Evolutionary conservation across 30 jellyfish, hydroid and myxozoan species (phyloP).

Genomic region (Turritopsis rubra): DNA sequence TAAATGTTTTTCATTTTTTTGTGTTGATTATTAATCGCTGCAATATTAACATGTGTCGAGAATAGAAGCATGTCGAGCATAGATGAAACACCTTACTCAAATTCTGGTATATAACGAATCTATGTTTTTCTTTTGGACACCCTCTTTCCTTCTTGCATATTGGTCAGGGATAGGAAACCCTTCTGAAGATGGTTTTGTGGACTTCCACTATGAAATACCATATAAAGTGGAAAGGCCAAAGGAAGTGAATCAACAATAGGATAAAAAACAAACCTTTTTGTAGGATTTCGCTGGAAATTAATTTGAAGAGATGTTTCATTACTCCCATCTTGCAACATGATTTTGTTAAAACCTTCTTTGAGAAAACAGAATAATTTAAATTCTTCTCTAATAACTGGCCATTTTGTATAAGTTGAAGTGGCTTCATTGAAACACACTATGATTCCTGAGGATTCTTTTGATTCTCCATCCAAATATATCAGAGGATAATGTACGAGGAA

Average conservation of each 20-base stretch:
- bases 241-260: neutral
- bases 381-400: slow-evolving; percentile 25
- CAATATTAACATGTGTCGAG: no score
- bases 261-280: neutral
- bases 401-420: neutral
- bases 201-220: no score
- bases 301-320: neutral
- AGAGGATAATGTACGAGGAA: slow-evolving; percentile 15
- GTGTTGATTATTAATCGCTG: no score
- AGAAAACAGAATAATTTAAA: slow-evolving; percentile 5
- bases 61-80: no score
- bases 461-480: slow-evolving; percentile 18
- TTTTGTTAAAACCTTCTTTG: neutral
- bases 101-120: no score
- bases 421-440: neutral
- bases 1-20: no score
- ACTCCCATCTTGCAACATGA: neutral
- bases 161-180: no score
- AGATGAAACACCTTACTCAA: no score
- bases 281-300: neutral
- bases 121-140: no score
- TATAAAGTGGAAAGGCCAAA: no score
- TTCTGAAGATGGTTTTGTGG: no score
- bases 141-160: no score
- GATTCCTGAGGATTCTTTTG: neutral